Base-by-base conservation (phyloP, 2,888 invertebrate species). In the Macropis europaea region DNA sequence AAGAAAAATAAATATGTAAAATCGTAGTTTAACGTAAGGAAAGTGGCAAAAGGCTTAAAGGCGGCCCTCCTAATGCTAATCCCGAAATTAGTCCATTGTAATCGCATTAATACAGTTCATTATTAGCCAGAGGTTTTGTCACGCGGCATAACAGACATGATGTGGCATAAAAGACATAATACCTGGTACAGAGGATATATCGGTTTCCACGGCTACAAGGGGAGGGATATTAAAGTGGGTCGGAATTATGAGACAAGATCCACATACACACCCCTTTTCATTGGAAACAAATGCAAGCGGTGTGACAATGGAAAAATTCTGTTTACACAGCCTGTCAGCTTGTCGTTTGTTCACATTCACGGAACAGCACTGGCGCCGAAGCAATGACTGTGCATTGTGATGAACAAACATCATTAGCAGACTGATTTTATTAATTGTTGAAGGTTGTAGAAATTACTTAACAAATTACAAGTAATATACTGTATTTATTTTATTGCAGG, bases 231-330 rank as follows among this genome's bases (percentile, higher is more conserved):
- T 56, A 73, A 79, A 80, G 56, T 79, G 57, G 79, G 74, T 66
- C 67, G 67, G 59, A 62, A 54, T 79, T 73, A 56, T 50, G 48
- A 45, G 34, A 57, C 59, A 24, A 50, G 32, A 60, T 57, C 57
- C 61, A 73, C 47, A 42, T 26, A 66, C 63, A 47, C 61, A 34
- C 43, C 38, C 40, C 19, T 28, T 45, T 56, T 59, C 63, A 42
- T 30, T 45, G 36, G 52, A 61, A 60, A 42, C 48, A 17, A 43
- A 50, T 59, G 71, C 63, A 74, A 43, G 63, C 62, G 59, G 42
- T 26, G 32, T 42, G 52, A 62, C 81, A 75, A 68, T 81, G 62
- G 78, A 77, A 72, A 79, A 81, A 75, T 76, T 77, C 75, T 75
- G 59, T 79, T 79, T 79, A 62, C 77, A 60, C 78, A 79, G 64